Conservation (phyloP, 2,113 vertebrate species). For the Brachirus orientalis region DNA sequence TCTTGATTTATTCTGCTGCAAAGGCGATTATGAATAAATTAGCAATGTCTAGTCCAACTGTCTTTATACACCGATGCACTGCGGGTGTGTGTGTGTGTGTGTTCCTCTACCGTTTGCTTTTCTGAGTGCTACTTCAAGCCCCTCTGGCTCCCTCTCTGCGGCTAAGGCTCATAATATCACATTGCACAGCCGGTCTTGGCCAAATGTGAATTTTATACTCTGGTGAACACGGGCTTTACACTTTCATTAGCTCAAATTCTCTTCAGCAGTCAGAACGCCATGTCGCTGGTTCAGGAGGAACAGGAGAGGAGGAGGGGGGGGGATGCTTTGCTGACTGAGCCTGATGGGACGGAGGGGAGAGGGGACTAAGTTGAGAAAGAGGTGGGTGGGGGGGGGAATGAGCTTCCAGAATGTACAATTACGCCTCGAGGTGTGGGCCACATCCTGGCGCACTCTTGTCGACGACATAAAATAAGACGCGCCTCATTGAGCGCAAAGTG, state of each 20-base stretch:
- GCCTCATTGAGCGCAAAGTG: constrained; percentile 20
- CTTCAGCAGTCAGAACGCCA: constrained; percentile 82
- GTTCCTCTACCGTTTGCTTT: constrained; percentile 33
- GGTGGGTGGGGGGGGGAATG: constrained; percentile 11
- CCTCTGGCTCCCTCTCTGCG: constrained; percentile 42
- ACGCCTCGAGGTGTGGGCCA: constrained; percentile 5
- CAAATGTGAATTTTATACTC: constrained; percentile 89
- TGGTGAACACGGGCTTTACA: constrained; percentile 84
- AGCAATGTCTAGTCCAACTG: background rate
- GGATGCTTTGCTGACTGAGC: constrained; percentile 64
- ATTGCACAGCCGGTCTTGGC: constrained; percentile 81
- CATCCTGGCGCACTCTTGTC: constrained; percentile 4
- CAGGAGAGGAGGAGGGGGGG: constrained; percentile 9
- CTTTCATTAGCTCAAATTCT: constrained; percentile 89
- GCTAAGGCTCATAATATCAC: constrained; percentile 82
- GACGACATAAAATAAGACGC: constrained; percentile 4
- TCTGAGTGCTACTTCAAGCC: constrained; percentile 53
- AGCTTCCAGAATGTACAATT: constrained; percentile 43
- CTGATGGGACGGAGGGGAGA: constrained; percentile 56
- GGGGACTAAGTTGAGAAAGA: background rate
- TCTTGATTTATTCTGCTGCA: background rate
- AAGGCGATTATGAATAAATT: background rate
- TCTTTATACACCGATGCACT: background rate
- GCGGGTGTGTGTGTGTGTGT: background rate
- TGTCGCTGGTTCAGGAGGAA: constrained; percentile 69